These are phyloP conservation scores for Chesias legatella DNA, from an alignment of 2,888 invertebrate species.

Conservation along the genomic window DNA sequence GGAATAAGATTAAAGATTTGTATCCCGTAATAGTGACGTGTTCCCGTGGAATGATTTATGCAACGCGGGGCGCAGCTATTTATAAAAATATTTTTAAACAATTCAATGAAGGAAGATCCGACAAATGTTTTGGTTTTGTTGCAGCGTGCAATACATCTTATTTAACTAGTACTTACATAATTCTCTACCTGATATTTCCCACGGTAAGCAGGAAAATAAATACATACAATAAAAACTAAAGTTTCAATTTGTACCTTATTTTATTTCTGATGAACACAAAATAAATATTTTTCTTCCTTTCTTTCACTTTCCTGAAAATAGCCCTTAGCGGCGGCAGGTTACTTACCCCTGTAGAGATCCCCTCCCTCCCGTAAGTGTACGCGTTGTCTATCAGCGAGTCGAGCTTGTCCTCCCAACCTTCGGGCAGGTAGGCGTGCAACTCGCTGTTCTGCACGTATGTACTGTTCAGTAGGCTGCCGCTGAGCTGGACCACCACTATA, in stretches of 20 bases:
- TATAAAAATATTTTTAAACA: too few species aligned
- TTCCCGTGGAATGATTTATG: too few species aligned
- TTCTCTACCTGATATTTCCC: slow-evolving; percentile 31
- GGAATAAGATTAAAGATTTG: too few species aligned
- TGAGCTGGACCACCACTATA: slow-evolving; percentile 93
- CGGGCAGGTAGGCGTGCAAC: slow-evolving; percentile 89
- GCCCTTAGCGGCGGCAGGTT: too few species aligned
- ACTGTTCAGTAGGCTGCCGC: slow-evolving; percentile 92
- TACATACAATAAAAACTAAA: slow-evolving; percentile 10
- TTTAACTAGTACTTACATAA: slow-evolving; percentile 18
- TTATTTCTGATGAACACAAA: too few species aligned
- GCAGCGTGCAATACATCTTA: not conserved
- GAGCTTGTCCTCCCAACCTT: slow-evolving; percentile 90
- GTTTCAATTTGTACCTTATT: too few species aligned
- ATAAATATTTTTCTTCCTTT: too few species aligned
- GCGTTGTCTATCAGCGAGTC: slow-evolving; percentile 96
- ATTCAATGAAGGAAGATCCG: too few species aligned
- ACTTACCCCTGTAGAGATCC: slow-evolving; percentile 91
- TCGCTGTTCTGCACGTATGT: slow-evolving; percentile 95
- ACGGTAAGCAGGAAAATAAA: slow-evolving; percentile 32
- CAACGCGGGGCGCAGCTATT: too few species aligned
- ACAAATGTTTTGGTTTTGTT: too few species aligned
- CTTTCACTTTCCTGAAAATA: too few species aligned
- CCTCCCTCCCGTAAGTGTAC: slow-evolving; percentile 94
- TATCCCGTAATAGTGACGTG: too few species aligned